These are phyloP conservation scores for Cyclopterus lumpus DNA, from an alignment of 2,797 vertebrate genomes.

Conservation along the genomic window DNA sequence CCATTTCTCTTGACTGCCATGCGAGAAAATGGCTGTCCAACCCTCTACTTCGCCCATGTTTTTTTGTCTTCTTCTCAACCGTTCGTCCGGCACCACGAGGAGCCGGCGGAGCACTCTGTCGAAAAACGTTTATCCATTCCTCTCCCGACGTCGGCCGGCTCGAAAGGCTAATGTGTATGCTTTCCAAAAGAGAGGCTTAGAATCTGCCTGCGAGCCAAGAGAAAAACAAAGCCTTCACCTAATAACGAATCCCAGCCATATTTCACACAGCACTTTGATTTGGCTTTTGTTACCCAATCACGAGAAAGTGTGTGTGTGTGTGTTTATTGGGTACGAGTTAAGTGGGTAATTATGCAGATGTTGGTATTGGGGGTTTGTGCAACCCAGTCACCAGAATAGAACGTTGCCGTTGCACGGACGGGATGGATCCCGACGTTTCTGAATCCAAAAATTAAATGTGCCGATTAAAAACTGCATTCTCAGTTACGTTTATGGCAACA, in stretches of 20 bases:
- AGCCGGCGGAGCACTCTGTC: not conserved
- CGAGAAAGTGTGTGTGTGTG: conserved; percentile 10
- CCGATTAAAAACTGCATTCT: not conserved
- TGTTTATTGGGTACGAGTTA: conserved; percentile 26
- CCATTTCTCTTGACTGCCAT: not conserved
- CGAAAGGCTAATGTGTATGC: conserved; percentile 70
- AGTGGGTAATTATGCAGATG: conserved; percentile 38
- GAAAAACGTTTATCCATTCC: conserved; percentile 46
- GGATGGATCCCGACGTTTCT: too few species aligned
- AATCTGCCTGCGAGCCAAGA: conserved; percentile 54
- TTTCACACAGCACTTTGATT: conserved; percentile 68
- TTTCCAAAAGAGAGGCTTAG: conserved; percentile 57
- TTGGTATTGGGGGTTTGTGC: conserved; percentile 30
- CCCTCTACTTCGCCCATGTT: not conserved
- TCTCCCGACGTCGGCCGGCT: conserved; percentile 17
- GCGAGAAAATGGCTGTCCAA: not conserved
- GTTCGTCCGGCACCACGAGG: not conserved
- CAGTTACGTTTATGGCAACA: not conserved
- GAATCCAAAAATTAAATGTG: not conserved
- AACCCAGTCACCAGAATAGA: not conserved
- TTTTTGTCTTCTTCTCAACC: not conserved
- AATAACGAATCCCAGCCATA: conserved; percentile 67
- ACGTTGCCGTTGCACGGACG: not conserved
- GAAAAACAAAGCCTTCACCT: conserved; percentile 73
- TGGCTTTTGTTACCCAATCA: conserved; percentile 55